These are phyloP conservation scores for Chromoteleia sp. DNA, from an alignment of 2,888 invertebrate genomes.

Conservation along the genomic window DNA sequence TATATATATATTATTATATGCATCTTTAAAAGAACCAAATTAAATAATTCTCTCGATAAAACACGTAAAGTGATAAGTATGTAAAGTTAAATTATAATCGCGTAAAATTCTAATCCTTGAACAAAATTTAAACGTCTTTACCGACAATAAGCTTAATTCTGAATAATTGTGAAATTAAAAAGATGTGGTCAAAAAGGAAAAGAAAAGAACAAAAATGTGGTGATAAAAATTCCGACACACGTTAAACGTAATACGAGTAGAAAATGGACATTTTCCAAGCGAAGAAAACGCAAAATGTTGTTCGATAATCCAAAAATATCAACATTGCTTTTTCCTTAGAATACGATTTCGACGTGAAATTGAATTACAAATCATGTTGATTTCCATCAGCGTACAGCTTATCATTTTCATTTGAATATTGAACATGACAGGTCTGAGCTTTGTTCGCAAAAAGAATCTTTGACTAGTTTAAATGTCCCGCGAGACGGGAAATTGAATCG, in stretches of 20 bases:
- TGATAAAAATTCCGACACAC: neutral
- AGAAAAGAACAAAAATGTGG: neutral
- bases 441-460: neutral
- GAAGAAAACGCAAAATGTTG: no score
- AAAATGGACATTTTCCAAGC: neutral
- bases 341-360: conserved; percentile 70
- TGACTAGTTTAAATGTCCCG: neutral
- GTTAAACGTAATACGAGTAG: neutral
- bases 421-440: conserved; percentile 2
- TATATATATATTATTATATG: no score
- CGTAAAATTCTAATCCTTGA: neutral
- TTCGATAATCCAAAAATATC: conserved; percentile 5
- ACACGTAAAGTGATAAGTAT: no score
- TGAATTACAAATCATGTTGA: conserved; percentile 71
- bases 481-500: conserved; percentile 12
- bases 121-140: neutral
- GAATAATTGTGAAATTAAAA: neutral
- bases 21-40: no score
- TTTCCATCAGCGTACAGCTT: conserved; percentile 21
- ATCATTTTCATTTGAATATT: conserved; percentile 34
- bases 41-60: no score
- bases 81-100: neutral
- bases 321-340: conserved; percentile 20
- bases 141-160: conserved; percentile 2
- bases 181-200: neutral